Base-by-base conservation (phyloP, 2,888 invertebrate genomes). In the Odontocolon sp. region DNA sequence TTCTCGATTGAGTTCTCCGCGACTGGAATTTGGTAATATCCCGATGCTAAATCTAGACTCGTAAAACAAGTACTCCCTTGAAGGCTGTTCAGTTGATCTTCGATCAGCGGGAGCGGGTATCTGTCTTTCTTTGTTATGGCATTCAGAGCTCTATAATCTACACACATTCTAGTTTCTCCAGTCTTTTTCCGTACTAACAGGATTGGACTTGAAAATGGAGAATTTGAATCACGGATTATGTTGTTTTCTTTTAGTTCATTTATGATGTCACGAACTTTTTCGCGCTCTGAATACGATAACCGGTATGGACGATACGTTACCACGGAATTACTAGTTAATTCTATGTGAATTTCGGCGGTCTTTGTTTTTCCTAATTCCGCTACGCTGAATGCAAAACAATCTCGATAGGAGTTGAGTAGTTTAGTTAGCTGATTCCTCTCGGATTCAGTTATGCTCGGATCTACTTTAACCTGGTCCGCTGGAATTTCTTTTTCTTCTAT, bases 61-160 rank as follows among this genome's bases (percentile, higher is more conserved):
- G 86, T 84, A 52, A 84, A 89, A 69, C 66, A 80, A n/a, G 63
- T 54, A 18, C 81, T 78, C 0, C 85, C 86, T 2, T 81, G 69
- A 6, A 89, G 52, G 6, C 80, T 66, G 23, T 86, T 83, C 1
- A 87, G 18, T 66, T 88, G 80, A 26, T 90, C 89, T 23, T 88
- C 85, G 2, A 90, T 86, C n/a, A 83, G 81, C 2, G 89, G 87
- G 76, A 89, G 80, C 0, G 88, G 88, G 66, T 86, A 87, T 14
- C 82, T 67, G 57, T 87, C 85, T 3, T 84, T 84, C 0, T 84
- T 77, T 0, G 88, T 89, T 0, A 80, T 74, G 0, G 63, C 47
- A 70, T 90, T 90, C 0, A 88, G 45, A 3, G 21, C 31, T 2
- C 87, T 67, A 16, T 82, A 88, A 66, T 84, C 84, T 2, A 86